Evolutionary conservation across 2,888 invertebrate species (phyloP).

Genomic region (Rhagonycha fulva): DNA sequence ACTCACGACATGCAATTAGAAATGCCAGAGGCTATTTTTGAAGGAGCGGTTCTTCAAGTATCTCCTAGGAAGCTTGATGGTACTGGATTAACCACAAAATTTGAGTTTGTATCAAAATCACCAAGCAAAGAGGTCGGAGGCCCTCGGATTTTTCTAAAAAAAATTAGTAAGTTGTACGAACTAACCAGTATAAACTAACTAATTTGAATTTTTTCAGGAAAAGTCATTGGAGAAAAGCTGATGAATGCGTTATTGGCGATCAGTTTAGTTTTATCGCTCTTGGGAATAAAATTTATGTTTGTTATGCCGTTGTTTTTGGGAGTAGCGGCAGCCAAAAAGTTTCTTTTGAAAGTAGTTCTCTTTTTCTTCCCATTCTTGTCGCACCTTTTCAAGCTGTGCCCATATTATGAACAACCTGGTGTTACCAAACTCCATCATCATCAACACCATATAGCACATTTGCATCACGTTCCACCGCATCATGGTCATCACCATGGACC

Average conservation of each 20-base stretch:
- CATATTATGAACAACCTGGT: slow-evolving; percentile 74
- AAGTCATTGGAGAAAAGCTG: slow-evolving; percentile 76
- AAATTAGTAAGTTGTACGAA: slow-evolving; percentile 65
- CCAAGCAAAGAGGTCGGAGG: slow-evolving; percentile 41
- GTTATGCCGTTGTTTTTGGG: slow-evolving; percentile 78
- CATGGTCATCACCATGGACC: slow-evolving; percentile 18
- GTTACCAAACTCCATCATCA: slow-evolving; percentile 81
- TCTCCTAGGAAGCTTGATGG: slow-evolving; percentile 76
- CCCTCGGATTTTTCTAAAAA: slow-evolving; percentile 70
- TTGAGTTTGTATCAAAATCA: slow-evolving; percentile 68
- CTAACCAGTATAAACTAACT: slow-evolving; percentile 54
- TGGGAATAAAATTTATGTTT: slow-evolving; percentile 80
- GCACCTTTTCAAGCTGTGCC: slow-evolving; percentile 83
- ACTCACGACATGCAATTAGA: slow-evolving; percentile 76
- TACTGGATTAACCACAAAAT: slow-evolving; percentile 73
- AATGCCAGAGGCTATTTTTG: slow-evolving; percentile 73
- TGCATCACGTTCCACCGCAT: slow-evolving; percentile 63
- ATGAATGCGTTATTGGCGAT: slow-evolving; percentile 74
- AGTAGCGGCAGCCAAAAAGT: slow-evolving; percentile 81
- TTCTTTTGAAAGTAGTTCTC: slow-evolving; percentile 77
- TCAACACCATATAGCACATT: slow-evolving; percentile 79
- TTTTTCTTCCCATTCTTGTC: slow-evolving; percentile 83
- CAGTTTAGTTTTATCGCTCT: slow-evolving; percentile 76
- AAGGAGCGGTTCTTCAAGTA: slow-evolving; percentile 72
- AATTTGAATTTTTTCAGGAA: slow-evolving; percentile 62